Conservation (phyloP, 2,888 invertebrate species). For the Trachelus tabidus region DNA sequence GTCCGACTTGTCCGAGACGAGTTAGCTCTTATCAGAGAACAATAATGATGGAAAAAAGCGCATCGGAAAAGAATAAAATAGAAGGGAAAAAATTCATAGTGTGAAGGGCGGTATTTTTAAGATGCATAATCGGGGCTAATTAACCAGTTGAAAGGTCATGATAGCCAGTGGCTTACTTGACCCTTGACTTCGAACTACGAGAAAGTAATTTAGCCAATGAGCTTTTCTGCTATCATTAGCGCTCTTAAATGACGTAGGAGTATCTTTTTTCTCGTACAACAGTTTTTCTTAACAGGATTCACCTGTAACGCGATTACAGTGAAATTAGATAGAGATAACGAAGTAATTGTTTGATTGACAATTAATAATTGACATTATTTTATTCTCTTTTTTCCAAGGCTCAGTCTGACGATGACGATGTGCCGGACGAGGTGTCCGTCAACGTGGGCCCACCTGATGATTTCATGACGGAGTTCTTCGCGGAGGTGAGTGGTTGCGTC, state of each 20-base stretch:
- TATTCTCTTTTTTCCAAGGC: constrained; percentile 74
- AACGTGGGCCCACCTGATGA: constrained; percentile 92
- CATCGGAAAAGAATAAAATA: background rate
- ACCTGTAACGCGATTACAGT: background rate
- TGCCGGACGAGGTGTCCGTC: constrained; percentile 95
- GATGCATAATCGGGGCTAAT: background rate
- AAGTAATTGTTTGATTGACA: background rate
- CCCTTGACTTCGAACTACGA: background rate
- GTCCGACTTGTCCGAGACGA: background rate
- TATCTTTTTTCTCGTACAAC: background rate
- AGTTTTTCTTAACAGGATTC: background rate
- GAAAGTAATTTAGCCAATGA: background rate
- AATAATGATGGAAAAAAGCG: background rate
- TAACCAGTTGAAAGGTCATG: background rate
- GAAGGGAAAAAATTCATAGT: background rate
- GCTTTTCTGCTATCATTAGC: constrained; percentile 19
- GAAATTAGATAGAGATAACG: background rate
- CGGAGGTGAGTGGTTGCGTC: constrained; percentile 79
- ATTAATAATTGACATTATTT: background rate
- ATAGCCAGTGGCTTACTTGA: background rate
- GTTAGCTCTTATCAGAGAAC: background rate
- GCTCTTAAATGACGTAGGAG: constrained; percentile 32
- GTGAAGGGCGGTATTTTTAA: background rate
- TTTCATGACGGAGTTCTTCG: constrained; percentile 99
- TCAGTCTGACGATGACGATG: constrained; percentile 98